These are phyloP conservation scores for Semibalanus balanoides DNA, from an alignment of 1,140 invertebrate species.

Conservation along the genomic window DNA sequence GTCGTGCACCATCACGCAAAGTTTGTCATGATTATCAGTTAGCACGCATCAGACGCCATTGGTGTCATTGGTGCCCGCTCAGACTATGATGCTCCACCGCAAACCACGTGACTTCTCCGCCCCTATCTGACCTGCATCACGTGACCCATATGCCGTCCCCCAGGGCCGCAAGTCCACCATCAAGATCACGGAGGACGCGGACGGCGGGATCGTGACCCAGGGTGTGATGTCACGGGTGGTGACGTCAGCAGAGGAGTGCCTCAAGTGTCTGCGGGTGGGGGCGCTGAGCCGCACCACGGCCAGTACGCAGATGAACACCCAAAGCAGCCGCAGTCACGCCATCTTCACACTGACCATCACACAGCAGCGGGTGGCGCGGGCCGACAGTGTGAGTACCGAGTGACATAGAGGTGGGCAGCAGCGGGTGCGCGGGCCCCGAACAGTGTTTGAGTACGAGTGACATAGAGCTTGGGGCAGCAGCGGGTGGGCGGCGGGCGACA, in stretches of 20 bases:
- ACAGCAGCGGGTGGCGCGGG: slow-evolving; percentile 51
- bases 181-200: slow-evolving; percentile 75
- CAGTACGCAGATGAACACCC: slow-evolving; percentile 88
- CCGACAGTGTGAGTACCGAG: slow-evolving; percentile 21
- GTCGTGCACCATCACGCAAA: no score
- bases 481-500: slow-evolving; percentile 39
- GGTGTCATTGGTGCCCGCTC: no score
- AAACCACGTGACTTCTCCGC: neutral
- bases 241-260: slow-evolving; percentile 58
- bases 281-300: slow-evolving; percentile 85
- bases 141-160: no score
- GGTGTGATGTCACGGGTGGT: slow-evolving; percentile 72
- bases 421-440: no score
- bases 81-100: no score
- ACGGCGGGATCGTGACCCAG: slow-evolving; percentile 66
- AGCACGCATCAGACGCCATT: no score
- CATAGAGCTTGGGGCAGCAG: no score
- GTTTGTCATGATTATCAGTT: no score
- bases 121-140: no score
- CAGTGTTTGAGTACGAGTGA: no score
- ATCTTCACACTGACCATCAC: slow-evolving; percentile 86
- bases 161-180: neutral
- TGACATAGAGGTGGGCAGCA: no score
- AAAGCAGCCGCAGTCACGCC: slow-evolving; percentile 90
- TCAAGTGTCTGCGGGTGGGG: slow-evolving; percentile 70